Evolutionary conservation across 2,113 vertebrate species (phyloP).

Genomic region (Capra hircus): DNA sequence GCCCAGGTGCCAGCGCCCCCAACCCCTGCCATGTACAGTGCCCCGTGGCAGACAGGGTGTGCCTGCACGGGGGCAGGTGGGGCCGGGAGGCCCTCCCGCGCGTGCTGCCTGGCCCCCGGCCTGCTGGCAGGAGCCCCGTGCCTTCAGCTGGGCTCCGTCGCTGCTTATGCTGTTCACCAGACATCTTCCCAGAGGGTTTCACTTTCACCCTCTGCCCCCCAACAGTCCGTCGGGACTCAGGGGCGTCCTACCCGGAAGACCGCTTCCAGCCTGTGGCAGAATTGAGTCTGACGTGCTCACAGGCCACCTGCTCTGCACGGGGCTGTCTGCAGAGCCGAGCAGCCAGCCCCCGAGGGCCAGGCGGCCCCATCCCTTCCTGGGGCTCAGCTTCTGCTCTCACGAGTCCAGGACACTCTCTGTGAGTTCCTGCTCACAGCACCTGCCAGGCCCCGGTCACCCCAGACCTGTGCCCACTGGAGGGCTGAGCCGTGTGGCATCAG

Average conservation of each 20-base stretch:
- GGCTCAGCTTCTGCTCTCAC: background rate
- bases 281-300: accelerated
- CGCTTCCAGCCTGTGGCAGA: accelerated
- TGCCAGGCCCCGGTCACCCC: accelerated
- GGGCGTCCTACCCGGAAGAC: accelerated
- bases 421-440: accelerated
- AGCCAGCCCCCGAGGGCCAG: background rate
- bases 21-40: background rate
- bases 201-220: background rate
- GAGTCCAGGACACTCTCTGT: background rate
- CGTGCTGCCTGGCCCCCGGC: background rate
- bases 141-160: background rate
- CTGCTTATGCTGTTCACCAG: too few relatives aligned
- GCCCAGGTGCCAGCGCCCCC: background rate
- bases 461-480: background rate
- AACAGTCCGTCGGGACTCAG: background rate
- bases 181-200: too few relatives aligned
- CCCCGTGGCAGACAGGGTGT: background rate
- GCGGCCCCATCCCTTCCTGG: background rate
- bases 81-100: background rate
- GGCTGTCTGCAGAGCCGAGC: accelerated
- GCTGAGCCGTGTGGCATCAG: background rate
- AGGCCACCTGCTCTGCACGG: accelerated
- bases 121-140: background rate
- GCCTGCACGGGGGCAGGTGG: too few relatives aligned